Evolutionary conservation across 2,888 invertebrate genomes (phyloP), one percentile per base, ranked within the genome.

Genomic region (Steinernema scapterisci): DNA sequence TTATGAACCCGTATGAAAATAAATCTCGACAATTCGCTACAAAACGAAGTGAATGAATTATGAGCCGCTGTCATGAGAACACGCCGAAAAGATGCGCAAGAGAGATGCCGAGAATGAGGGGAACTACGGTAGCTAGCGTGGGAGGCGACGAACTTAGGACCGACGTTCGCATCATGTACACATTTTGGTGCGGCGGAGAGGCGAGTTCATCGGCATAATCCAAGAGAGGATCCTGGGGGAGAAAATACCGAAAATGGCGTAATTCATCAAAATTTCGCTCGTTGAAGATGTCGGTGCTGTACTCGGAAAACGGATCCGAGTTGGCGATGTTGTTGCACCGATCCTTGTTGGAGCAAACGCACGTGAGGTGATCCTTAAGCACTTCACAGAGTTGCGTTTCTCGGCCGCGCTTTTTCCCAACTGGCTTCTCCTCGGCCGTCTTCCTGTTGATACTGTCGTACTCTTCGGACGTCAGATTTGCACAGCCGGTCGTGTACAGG

Each of bases 311-410:
- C 23, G 79, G 80, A 16, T 78, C 79, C 70, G 72, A 27, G 5
- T 75, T 72, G 21, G 77, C 56, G 6, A 77, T 70, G 71, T 80
- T 79, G 73, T 79, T 79, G 74, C 79, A 79, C 9, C 38, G 54
- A 25, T 31, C 6, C 5, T 73, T 48, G 54, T 81, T 75, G 21
- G 77, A 45, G 48, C 79, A 79, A 5, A 79, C n/a, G 51, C 79
- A 77, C 23, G 77, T 79, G 38, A 70, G 70, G 45, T 72, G 72
- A n/a, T 46, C 43, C 31, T 48, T 72, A 1, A 54, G 27, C 5
- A 75, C 81, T 71, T 80, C 81, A 71, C 80, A 80, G 7, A 80
- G 63, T 73, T 81, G 80, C 5, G 78, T 80, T 51, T 74, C 80
- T 38, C 56, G 72, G 23, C 45, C 73, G 16, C 63, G 63, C 38